These are phyloP conservation scores for Hoplostethus atlanticus DNA, from an alignment of 2,797 vertebrate species.

Conservation along the genomic window DNA sequence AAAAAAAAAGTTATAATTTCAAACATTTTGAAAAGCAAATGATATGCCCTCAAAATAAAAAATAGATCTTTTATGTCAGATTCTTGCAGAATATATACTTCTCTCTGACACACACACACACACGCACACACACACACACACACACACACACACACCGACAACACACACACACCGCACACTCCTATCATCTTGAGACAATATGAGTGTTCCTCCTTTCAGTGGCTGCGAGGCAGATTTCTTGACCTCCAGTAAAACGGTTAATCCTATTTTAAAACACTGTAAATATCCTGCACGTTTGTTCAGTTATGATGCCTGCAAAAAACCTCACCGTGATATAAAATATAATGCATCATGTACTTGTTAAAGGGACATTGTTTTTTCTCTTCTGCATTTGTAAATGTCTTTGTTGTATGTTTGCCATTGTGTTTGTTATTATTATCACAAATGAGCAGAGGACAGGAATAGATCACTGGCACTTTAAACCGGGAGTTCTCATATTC, in stretches of 20 bases:
- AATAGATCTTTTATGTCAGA: conserved; percentile 6
- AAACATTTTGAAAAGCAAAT: conserved; percentile 8
- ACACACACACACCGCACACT: background rate
- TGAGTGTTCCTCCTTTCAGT: conserved; percentile 51
- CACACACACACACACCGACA: conserved; percentile 9
- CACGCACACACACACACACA: conserved; percentile 32
- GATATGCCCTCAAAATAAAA: background rate
- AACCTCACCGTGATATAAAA: conserved; percentile 66
- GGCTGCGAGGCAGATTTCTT: conserved; percentile 67
- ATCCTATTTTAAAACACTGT: conserved; percentile 50
- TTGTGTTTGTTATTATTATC: conserved; percentile 77
- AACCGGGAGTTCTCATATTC: conserved; percentile 99
- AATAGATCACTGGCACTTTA: conserved; percentile 97
- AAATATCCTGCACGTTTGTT: conserved; percentile 48
- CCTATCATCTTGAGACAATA: background rate
- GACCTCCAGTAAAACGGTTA: conserved; percentile 63
- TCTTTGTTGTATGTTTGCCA: conserved; percentile 66
- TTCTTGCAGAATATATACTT: conserved; percentile 8
- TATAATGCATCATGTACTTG: conserved; percentile 62
- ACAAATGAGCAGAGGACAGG: conserved; percentile 82
- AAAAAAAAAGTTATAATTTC: background rate
- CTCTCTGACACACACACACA: conserved; percentile 9
- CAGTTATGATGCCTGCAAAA: conserved; percentile 61
- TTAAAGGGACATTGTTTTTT: conserved; percentile 63
- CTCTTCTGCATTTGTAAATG: conserved; percentile 55